phyloP scores from a whole-genome alignment of 2,888 invertebrate genomes.

The Gasteruption jaculator region DNA sequence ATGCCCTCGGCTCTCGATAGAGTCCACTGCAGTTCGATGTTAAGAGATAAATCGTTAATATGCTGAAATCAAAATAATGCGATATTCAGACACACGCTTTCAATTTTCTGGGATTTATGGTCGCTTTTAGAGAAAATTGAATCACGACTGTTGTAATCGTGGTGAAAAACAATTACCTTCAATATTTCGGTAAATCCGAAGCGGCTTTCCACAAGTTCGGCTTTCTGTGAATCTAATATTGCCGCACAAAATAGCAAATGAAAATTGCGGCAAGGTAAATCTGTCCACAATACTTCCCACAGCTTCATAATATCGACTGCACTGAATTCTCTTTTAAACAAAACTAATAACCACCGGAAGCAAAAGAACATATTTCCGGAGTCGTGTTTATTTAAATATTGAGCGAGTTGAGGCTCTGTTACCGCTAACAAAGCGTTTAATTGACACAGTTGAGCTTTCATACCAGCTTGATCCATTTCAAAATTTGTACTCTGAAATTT shows the following conservation, averaged over 20 bases:
- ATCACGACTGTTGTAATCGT: conserved; percentile 5
- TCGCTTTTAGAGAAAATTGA: too few species aligned
- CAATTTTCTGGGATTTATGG: too few species aligned
- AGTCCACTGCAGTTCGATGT: conserved; percentile 77
- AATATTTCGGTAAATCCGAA: conserved; percentile 96
- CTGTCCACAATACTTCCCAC: conserved; percentile 97
- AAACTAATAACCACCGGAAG: conserved; percentile 94
- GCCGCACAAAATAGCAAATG: conserved; percentile 91
- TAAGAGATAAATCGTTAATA: conserved; percentile 89
- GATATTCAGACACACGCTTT: too few species aligned
- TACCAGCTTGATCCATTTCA: conserved; percentile 94
- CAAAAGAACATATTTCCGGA: conserved; percentile 98
- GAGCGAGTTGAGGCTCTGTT: conserved; percentile 78
- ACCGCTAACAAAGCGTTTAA: conserved; percentile 77
- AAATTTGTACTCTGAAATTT: conserved; percentile 75
- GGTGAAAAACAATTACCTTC: conserved; percentile 76
- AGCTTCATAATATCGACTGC: conserved; percentile 82
- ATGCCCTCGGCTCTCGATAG: conserved; percentile 89
- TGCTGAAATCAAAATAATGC: conserved; percentile 63
- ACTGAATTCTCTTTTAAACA: conserved; percentile 92
- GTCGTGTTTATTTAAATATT: conserved; percentile 81
- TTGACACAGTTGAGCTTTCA: conserved; percentile 88
- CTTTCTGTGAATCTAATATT: conserved; percentile 85
- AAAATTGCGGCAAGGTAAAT: conserved; percentile 90
- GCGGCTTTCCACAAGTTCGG: conserved; percentile 81